A percentile compares a stretch with the other conserved stretches of the same genome.
Evolutionary conservation across 2,797 vertebrate genomes (phyloP).

Genomic region (Myotis myotis): DNA sequence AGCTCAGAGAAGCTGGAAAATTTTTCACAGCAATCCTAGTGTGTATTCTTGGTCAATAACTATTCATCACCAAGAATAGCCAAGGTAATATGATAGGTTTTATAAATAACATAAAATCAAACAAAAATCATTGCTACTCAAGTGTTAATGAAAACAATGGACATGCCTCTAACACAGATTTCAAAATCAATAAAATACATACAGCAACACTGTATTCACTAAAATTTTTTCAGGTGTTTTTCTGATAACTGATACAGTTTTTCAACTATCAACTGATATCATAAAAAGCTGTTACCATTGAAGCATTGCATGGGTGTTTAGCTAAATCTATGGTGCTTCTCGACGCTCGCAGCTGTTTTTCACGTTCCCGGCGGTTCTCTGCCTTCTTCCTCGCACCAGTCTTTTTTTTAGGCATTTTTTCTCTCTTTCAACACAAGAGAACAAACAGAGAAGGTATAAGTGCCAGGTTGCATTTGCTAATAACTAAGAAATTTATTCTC

Average conservation of each 20-base stretch:
- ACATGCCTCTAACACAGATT: background rate
- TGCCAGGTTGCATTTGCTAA: background rate
- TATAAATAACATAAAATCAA: background rate
- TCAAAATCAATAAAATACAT: background rate
- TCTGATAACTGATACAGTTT: background rate
- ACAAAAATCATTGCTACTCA: background rate
- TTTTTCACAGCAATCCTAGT: background rate
- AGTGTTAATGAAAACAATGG: background rate
- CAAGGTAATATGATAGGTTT: background rate
- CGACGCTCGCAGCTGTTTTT: slow-evolving; percentile 93
- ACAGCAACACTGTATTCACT: background rate
- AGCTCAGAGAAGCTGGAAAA: background rate
- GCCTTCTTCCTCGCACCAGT: slow-evolving; percentile 98
- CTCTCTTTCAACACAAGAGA: slow-evolving; percentile 30
- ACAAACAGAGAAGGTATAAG: background rate
- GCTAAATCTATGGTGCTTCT: slow-evolving; percentile 93
- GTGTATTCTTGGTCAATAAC: background rate
- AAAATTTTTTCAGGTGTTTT: background rate
- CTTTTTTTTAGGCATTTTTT: slow-evolving; percentile 97
- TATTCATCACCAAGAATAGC: background rate
- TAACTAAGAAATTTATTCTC: background rate
- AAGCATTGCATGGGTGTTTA: slow-evolving; percentile 95
- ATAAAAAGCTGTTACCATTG: slow-evolving; percentile 88
- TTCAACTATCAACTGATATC: background rate
- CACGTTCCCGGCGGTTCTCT: slow-evolving; percentile 94